Conservation (phyloP, 2,888 invertebrate genomes). For the Heliconius hortense region DNA sequence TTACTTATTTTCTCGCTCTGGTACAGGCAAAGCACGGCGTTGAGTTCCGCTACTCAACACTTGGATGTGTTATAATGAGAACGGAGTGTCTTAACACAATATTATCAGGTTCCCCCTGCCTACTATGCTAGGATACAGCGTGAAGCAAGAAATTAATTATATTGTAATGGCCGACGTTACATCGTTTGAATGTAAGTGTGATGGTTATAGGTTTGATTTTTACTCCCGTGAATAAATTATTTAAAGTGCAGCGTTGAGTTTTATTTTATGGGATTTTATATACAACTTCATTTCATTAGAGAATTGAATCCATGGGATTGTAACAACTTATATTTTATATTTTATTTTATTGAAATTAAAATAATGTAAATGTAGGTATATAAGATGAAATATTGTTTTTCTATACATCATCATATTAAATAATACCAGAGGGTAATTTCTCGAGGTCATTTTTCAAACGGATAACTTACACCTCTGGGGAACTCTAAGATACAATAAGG, state of each 20-base stretch:
- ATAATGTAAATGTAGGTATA: neutral
- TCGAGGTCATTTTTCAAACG: conserved; percentile 37
- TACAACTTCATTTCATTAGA: too few relatives aligned
- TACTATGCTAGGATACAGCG: too few relatives aligned
- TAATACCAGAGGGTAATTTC: neutral
- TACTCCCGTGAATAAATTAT: neutral
- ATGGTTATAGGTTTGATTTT: neutral
- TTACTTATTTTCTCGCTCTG: neutral
- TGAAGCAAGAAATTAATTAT: too few relatives aligned
- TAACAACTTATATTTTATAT: neutral
- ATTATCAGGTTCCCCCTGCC: too few relatives aligned
- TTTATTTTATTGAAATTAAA: neutral
- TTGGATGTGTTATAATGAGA: too few relatives aligned
- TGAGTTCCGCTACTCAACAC: neutral
- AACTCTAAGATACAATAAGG: conserved; percentile 41
- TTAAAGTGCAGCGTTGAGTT: too few relatives aligned
- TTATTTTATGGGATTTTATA: too few relatives aligned
- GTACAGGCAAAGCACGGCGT: neutral
- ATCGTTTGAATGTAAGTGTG: too few relatives aligned
- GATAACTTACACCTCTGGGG: conserved; percentile 31
- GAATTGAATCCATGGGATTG: too few relatives aligned
- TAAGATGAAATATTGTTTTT: neutral
- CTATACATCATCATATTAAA: conserved; percentile 1
- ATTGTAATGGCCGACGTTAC: too few relatives aligned
- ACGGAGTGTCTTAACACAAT: too few relatives aligned